Base-by-base conservation (phyloP, 2,797 vertebrate genomes). In the Phalloptychus januarius region DNA sequence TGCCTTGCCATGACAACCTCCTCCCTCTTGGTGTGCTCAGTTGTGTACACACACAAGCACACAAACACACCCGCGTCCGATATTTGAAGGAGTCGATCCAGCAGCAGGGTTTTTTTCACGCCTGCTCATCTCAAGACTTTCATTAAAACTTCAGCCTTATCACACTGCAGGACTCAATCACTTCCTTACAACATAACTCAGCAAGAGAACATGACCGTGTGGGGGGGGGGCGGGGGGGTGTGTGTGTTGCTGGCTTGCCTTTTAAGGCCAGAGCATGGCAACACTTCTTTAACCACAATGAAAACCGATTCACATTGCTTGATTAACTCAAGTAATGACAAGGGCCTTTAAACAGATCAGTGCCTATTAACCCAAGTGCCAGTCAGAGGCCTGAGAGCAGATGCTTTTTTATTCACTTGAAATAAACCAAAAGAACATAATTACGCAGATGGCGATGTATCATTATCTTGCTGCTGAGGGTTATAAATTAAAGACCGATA, bases 51-150 rank as follows among this genome's bases (percentile, higher is more conserved):
- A 45, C 28, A 71, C 48, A 56, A 38, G 61, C 69, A 40, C 31
- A 36, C 25, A 46, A 31, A 33, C 75, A 79, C 16, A 67, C 71
- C 48, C 83, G 83, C 0, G 72, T 80, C 54, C 74, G 72, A 85
- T 69, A 88, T 83, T 80, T 67, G 63, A 80, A 85, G 82, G 86
- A 91, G 88, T 88, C 85, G 87, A 84, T 88, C 50, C 56, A 71
- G 79, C 85, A 80, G 83, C 67, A 8, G 86, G 85, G 81, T 79
- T 93, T 91, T 88, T 84, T 92, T 92, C 82, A 76, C 91, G 69
- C 92, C 86, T 87, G 88, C 85, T 94, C 92, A 95, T 94, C 92
- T 92, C 83, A 87, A 87, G 84, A 92, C 86, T 90, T 93, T 93
- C 73, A 94, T 94, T 92, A 93, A 90, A 91, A 80, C 81, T 85